Evolutionary conservation across 1,140 invertebrate genomes (phyloP).

Genomic region (Drosophila willistoni): DNA sequence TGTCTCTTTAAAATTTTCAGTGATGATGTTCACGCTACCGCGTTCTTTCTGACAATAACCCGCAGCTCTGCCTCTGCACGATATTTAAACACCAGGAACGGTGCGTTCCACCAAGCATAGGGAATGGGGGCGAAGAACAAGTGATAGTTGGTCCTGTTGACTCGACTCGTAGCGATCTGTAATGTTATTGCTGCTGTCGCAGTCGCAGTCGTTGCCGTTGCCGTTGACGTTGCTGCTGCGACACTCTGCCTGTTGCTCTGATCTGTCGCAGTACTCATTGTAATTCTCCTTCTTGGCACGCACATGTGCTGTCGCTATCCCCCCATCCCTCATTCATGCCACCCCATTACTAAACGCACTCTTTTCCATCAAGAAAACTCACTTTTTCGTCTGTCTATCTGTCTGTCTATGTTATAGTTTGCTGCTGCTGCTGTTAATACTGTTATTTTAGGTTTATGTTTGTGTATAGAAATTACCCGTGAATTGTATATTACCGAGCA

Average conservation of each 20-base stretch:
- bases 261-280: constrained; percentile 33
- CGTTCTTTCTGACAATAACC: constrained; percentile 75
- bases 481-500: constrained; percentile 40
- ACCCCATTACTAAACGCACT: background rate
- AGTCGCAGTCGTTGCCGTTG: constrained; percentile 6
- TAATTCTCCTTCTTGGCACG: constrained; percentile 60
- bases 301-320: constrained; percentile 55
- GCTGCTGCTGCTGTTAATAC: constrained; percentile 52
- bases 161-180: constrained; percentile 5
- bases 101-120: constrained; percentile 19
- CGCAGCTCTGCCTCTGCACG: constrained; percentile 58
- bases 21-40: constrained; percentile 73
- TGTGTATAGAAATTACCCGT: constrained; percentile 67
- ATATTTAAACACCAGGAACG: constrained; percentile 76
- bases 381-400: constrained; percentile 25
- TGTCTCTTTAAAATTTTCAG: constrained; percentile 26
- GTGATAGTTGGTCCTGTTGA: constrained; percentile 58
- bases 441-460: constrained; percentile 56
- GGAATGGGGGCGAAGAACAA: constrained; percentile 19
- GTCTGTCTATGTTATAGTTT: constrained; percentile 39
- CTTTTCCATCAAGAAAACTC: constrained; percentile 12
- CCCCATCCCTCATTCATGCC: constrained; percentile 2
- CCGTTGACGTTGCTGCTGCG: constrained; percentile 31
- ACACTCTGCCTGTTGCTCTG: constrained; percentile 57
- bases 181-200: constrained; percentile 17